phyloP scores from a whole-genome alignment of 2,888 invertebrate genomes.

The Prosopocoilus inquinatus region DNA sequence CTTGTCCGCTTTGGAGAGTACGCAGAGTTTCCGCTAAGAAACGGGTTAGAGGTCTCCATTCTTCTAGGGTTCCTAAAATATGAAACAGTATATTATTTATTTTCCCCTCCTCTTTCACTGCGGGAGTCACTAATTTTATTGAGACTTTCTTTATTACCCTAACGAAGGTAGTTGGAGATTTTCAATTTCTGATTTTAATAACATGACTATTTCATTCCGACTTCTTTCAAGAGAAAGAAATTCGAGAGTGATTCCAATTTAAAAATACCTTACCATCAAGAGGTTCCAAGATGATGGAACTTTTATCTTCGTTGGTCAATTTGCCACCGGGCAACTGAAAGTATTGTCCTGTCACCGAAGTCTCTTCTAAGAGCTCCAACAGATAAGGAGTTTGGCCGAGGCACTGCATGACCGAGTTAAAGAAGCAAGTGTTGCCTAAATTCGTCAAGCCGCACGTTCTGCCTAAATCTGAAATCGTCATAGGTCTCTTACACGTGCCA shows the following conservation, averaged over 20 bases:
- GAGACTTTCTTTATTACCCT: neutral
- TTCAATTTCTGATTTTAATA: neutral
- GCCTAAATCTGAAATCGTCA: neutral
- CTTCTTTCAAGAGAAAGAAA: neutral
- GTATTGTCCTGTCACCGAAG: constrained; percentile 65
- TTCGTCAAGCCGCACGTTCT: constrained; percentile 76
- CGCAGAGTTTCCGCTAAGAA: constrained; percentile 68
- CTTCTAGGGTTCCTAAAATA: constrained; percentile 56
- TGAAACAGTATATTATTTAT: neutral
- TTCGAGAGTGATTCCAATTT: too few species aligned
- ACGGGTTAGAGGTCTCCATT: constrained; percentile 68
- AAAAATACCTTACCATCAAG: constrained; percentile 29
- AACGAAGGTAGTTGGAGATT: neutral
- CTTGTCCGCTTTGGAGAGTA: constrained; percentile 65
- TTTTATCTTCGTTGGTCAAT: constrained; percentile 52
- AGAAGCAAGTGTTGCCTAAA: constrained; percentile 95
- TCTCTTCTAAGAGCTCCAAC: constrained; percentile 65
- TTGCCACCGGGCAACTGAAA: constrained; percentile 73
- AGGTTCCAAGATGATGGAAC: constrained; percentile 35
- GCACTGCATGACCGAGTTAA: constrained; percentile 95
- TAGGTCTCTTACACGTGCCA: too few species aligned
- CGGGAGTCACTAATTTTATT: too few species aligned
- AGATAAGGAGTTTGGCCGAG: constrained; percentile 83
- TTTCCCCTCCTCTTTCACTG: too few species aligned
- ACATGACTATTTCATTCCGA: neutral